Percentiles rank a stretch among this genome's conserved stretches.
Evolutionary conservation across 1,140 invertebrate genomes (phyloP).

Genomic region (Pygmarrhopalites habei): DNA sequence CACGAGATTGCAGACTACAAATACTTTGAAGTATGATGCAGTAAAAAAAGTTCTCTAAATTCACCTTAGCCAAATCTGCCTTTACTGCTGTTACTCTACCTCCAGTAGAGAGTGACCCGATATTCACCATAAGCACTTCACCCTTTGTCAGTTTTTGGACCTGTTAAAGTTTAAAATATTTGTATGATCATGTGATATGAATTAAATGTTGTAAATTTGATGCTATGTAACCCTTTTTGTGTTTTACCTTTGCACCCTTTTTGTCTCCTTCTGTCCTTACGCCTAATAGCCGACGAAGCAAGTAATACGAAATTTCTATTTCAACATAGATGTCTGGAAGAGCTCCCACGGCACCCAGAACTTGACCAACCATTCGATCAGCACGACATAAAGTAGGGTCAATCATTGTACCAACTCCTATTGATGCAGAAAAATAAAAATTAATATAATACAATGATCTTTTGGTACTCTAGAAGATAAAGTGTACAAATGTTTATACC

Average conservation of each 20-base stretch:
- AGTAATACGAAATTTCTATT: slow-evolving; percentile 95
- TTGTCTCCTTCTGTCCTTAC: slow-evolving; percentile 98
- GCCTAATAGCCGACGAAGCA: slow-evolving; percentile 88
- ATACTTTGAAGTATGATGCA: no score
- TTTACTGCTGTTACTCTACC: slow-evolving; percentile 92
- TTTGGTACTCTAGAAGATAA: not conserved
- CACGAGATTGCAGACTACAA: no score
- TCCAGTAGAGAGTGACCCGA: slow-evolving; percentile 96
- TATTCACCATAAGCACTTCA: slow-evolving; percentile 95
- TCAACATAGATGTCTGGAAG: slow-evolving; percentile 97
- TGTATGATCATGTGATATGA: not conserved
- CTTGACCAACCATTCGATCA: slow-evolving; percentile 96
- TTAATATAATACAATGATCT: not conserved
- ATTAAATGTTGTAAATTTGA: not conserved
- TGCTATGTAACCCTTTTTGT: not conserved
- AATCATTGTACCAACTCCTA: slow-evolving; percentile 96
- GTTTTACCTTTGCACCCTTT: slow-evolving; percentile 85
- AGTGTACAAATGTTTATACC: slow-evolving; percentile 55
- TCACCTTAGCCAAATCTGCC: slow-evolving; percentile 95
- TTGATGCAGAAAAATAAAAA: slow-evolving; percentile 20
- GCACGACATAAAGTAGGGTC: slow-evolving; percentile 96
- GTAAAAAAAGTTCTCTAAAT: no score
- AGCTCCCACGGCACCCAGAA: slow-evolving; percentile 92
- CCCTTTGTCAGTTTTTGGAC: slow-evolving; percentile 79
- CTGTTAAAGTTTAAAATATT: slow-evolving; percentile 44